These are phyloP conservation scores for Metalampra italica DNA, from an alignment of 2,888 invertebrate genomes.

Conservation along the genomic window DNA sequence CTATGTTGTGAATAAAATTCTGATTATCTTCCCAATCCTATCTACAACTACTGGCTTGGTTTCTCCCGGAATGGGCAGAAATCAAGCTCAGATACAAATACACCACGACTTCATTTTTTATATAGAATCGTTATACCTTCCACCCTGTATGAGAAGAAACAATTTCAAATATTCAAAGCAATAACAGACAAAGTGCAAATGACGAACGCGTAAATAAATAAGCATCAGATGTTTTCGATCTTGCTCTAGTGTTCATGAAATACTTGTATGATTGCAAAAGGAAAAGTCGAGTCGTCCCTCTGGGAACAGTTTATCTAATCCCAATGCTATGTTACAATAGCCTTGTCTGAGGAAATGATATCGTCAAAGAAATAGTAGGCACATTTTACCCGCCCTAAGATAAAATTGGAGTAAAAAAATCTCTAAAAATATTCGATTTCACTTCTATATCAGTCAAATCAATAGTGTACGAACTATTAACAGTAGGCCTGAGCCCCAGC, in stretches of 20 bases:
- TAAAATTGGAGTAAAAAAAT: neutral
- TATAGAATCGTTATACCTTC: neutral
- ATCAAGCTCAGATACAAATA: too few relatives aligned
- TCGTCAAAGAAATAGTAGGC: constrained; percentile 3
- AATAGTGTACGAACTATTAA: too few relatives aligned
- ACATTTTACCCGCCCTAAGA: neutral
- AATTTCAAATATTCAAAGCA: neutral
- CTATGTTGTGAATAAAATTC: too few relatives aligned
- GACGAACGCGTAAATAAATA: neutral
- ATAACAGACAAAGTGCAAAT: neutral
- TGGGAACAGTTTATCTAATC: constrained; percentile 4
- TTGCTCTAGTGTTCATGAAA: constrained; percentile 1
- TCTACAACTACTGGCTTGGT: too few relatives aligned
- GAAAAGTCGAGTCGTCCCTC: constrained; percentile 3
- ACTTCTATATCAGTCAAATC: too few relatives aligned
- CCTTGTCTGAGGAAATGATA: neutral
- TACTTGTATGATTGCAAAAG: neutral
- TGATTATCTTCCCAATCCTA: too few relatives aligned
- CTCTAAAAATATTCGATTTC: too few relatives aligned
- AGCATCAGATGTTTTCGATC: neutral
- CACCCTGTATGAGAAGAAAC: neutral
- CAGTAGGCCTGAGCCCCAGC: too few relatives aligned
- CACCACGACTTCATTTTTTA: too few relatives aligned
- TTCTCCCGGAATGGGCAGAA: too few relatives aligned
- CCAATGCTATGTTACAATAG: constrained; percentile 1